Conservation (phyloP, 2,113 vertebrate species). For the Pelmatolapia mariae region DNA sequence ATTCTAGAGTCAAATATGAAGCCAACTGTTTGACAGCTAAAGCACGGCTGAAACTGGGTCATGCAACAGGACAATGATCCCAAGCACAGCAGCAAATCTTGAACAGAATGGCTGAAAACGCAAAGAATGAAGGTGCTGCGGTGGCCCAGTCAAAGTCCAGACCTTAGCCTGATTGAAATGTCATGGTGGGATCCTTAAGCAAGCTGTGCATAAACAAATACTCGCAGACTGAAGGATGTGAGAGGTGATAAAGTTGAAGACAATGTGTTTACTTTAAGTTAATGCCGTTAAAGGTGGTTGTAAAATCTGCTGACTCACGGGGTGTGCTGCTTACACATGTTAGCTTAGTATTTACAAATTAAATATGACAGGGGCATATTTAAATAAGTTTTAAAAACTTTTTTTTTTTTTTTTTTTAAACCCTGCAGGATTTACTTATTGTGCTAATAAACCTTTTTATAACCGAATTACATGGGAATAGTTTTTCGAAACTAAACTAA, state of each 20-base stretch:
- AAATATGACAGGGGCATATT: background rate
- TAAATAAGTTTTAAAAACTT: no score
- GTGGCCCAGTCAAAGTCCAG: background rate
- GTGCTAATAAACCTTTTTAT: background rate
- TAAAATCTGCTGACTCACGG: background rate
- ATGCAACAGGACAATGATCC: background rate
- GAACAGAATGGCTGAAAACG: background rate
- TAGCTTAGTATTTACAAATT: background rate
- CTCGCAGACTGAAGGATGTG: background rate
- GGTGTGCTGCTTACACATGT: background rate
- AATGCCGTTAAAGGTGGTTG: background rate
- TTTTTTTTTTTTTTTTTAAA: no score
- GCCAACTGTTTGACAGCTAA: background rate
- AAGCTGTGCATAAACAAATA: background rate
- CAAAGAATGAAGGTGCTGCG: background rate
- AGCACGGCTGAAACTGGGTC: background rate
- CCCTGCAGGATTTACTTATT: background rate
- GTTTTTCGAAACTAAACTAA: background rate
- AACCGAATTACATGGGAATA: background rate
- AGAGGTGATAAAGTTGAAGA: background rate
- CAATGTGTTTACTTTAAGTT: background rate
- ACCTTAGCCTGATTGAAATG: background rate
- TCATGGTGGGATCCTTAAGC: background rate
- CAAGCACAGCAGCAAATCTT: background rate
- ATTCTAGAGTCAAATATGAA: background rate